Base-by-base conservation (phyloP, 1,140 invertebrate species). In the Drosophila biarmipes region DNA sequence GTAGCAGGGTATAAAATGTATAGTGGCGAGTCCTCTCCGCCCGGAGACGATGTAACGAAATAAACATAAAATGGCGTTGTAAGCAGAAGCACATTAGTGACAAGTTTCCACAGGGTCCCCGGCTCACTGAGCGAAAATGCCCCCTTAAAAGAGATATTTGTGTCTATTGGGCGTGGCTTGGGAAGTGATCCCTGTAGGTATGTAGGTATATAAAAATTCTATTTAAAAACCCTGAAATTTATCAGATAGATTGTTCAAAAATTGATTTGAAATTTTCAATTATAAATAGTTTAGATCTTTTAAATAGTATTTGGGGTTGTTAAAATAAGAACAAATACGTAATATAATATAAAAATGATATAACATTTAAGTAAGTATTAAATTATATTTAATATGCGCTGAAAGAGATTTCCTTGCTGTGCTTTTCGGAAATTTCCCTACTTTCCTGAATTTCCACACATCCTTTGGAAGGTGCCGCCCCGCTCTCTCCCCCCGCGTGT, bases 41-140 rank as follows among this genome's bases (percentile, higher is more conserved):
- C 82, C 71, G 61, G 81, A 73, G 72, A 73, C 43, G 58, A 59
- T 73, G 75, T 73, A 87, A 87, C 79, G 52, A 67, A 87, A 87
- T 89, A 89, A 89, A 87, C 89, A 89, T 89, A 89, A 86, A 81
- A 87, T 86, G 78, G 82, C 82, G 74, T 87, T 80, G 82, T 87
- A 87, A 87, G 82, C 78, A 86, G 82, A 48, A 59, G 78, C 78
- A 87, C 82, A 86, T 87, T 86, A 87, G 82, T 72, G 82, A 68
- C 76, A 80, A 55, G 66, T 62, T 52, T 54, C 17, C 24, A 31
- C 40, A 27, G 38, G 55, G 1, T 17, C 31, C n/a, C 6, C 7
- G 1, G 10, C 2, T 15, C 57, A 42, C 54, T 45, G 24, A 34
- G 0, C 15, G 27, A 49, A 49, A 49, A 12, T 12, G 0, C 24